phyloP scores from a whole-genome alignment of 2,888 invertebrate species.

The Schizaphis graminum region DNA sequence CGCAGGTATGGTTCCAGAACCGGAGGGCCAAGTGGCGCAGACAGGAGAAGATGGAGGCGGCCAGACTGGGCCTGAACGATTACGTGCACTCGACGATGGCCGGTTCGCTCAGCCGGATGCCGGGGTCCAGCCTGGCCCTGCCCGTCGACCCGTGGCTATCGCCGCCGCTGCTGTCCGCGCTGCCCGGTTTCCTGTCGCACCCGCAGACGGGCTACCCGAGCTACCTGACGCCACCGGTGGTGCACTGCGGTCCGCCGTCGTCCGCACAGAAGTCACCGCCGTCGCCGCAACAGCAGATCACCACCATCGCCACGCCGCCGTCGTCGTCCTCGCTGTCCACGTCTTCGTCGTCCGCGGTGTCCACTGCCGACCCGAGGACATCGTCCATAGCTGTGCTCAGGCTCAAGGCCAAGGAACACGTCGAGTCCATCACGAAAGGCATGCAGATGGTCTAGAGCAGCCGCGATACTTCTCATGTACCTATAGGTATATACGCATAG shows the following conservation, averaged over 20 bases:
- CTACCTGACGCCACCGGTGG: conserved; percentile 83
- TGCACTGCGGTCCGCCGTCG: conserved; percentile 70
- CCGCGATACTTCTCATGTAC: background rate
- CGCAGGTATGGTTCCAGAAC: conserved; percentile 97
- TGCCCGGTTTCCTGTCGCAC: conserved; percentile 91
- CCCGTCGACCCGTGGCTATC: conserved; percentile 95
- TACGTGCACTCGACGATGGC: conserved; percentile 78
- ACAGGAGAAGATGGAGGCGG: conserved; percentile 97
- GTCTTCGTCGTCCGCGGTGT: conserved; percentile 69
- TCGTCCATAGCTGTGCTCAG: conserved; percentile 92
- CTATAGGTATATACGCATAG: background rate
- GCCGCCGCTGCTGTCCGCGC: conserved; percentile 82
- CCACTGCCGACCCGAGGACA: conserved; percentile 79
- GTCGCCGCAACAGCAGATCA: conserved; percentile 67
- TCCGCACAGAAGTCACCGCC: conserved; percentile 51
- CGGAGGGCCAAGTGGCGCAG: conserved; percentile 96
- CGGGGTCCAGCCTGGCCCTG: conserved; percentile 81
- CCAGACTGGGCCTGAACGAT: conserved; percentile 86
- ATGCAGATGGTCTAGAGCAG: conserved; percentile 82
- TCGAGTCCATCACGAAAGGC: conserved; percentile 90
- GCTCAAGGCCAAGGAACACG: conserved; percentile 94
- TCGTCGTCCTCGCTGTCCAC: conserved; percentile 68
- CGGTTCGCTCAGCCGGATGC: conserved; percentile 79
- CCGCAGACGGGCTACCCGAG: conserved; percentile 92
- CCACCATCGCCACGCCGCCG: conserved; percentile 67